phyloP scores from a whole-genome alignment of 1,140 invertebrate genomes.

The Mizuhopecten yessoensis region DNA sequence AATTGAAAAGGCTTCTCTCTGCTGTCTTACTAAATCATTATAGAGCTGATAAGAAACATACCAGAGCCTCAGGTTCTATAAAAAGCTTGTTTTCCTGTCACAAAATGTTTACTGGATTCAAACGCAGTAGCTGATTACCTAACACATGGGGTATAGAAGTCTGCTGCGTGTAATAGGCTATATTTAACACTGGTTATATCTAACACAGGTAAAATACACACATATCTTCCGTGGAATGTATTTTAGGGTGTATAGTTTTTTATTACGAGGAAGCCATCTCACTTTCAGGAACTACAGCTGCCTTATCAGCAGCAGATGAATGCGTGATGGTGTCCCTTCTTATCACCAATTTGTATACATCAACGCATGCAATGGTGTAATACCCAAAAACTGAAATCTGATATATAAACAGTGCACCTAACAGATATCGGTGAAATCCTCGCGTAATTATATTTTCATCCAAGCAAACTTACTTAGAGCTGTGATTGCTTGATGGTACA shows the following conservation, averaged over 20 bases:
- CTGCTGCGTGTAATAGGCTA: not conserved
- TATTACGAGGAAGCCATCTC: not conserved
- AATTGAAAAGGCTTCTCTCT: not conserved
- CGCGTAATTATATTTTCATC: not conserved
- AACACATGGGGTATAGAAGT: not conserved
- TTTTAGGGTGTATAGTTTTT: slow-evolving; percentile 10
- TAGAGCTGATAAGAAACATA: not conserved
- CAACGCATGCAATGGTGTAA: not conserved
- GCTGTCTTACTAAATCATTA: not conserved
- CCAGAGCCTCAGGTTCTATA: not conserved
- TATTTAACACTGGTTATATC: not conserved
- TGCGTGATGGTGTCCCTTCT: not conserved
- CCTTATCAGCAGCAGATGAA: not conserved
- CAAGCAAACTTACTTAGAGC: too few relatives aligned
- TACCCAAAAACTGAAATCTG: not conserved
- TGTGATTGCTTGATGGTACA: not conserved
- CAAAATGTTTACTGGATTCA: not conserved
- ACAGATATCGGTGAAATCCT: not conserved
- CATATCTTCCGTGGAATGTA: not conserved
- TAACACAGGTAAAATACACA: slow-evolving; percentile 16
- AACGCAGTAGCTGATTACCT: not conserved
- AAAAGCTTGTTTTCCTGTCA: slow-evolving; percentile 23
- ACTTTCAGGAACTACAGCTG: slow-evolving; percentile 20
- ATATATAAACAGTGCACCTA: not conserved
- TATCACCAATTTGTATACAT: slow-evolving; percentile 20